phyloP scores from a whole-genome alignment of 2,888 invertebrate species.

The Cheilosia vernalis region DNA sequence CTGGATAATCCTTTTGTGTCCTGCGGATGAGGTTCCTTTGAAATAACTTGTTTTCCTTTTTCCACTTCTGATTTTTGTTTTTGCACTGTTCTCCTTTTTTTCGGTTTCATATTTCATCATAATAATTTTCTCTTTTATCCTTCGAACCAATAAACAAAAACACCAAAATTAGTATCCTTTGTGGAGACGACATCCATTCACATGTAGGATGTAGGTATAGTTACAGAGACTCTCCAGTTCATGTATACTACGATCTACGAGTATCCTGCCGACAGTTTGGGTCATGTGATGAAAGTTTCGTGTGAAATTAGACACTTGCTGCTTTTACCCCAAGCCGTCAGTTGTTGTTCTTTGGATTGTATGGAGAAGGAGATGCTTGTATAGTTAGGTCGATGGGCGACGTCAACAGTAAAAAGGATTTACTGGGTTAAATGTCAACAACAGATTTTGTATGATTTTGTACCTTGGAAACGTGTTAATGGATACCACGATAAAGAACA shows the following conservation, averaged over 20 bases:
- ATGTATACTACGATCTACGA: background rate
- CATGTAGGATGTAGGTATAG: constrained; percentile 9
- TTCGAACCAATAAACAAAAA: constrained; percentile 61
- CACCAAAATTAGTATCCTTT: constrained; percentile 64
- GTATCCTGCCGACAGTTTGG: constrained; percentile 27
- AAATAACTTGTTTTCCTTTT: constrained; percentile 14
- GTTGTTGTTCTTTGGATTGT: background rate
- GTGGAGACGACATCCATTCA: constrained; percentile 8
- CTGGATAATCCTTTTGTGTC: constrained; percentile 20
- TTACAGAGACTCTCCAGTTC: background rate
- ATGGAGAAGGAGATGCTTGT: constrained; percentile 4
- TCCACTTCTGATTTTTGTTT: constrained; percentile 6
- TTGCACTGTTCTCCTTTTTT: background rate
- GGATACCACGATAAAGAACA: constrained; percentile 11
- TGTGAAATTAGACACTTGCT: constrained; percentile 62
- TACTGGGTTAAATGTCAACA: constrained; percentile 60
- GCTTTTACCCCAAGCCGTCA: background rate
- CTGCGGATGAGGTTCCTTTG: constrained; percentile 33
- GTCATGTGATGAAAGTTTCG: constrained; percentile 39
- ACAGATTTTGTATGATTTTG: constrained; percentile 56
- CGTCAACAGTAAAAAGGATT: constrained; percentile 36
- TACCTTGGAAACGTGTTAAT: constrained; percentile 53
- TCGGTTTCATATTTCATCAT: constrained; percentile 54
- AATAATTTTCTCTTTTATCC: constrained; percentile 51
- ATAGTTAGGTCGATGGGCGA: background rate